Percentiles rank a stretch among this genome's conserved stretches.
These are phyloP conservation scores for Nibea albiflora DNA, from an alignment of 2,113 vertebrate species.

Conservation along the genomic window DNA sequence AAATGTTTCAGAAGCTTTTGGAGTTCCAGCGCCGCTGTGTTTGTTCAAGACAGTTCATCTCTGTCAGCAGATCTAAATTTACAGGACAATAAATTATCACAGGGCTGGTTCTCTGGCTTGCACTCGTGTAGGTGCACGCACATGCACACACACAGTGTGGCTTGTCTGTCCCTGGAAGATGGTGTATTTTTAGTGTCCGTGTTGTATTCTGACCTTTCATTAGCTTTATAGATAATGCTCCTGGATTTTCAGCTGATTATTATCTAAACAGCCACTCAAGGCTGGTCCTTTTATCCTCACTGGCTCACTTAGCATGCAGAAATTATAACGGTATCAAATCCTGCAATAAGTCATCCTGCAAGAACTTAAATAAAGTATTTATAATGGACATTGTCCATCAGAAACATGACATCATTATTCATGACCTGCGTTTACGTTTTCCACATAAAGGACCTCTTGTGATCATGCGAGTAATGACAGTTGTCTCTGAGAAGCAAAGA, in stretches of 20 bases:
- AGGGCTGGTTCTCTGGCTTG: conserved; percentile 60
- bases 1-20: conserved; percentile 56
- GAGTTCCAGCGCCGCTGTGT: conserved; percentile 63
- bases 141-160: conserved; percentile 34
- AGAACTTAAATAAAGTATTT: background rate
- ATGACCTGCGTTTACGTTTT: background rate
- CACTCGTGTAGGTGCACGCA: conserved; percentile 14
- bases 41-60: conserved; percentile 67
- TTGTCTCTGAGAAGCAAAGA: too few relatives aligned
- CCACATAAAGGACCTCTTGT: background rate
- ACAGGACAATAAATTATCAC: conserved; percentile 80
- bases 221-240: conserved; percentile 66
- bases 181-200: conserved; percentile 77
- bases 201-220: conserved; percentile 76
- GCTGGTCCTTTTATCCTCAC: conserved; percentile 4
- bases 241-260: conserved; percentile 69
- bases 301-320: background rate
- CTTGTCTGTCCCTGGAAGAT: conserved; percentile 49
- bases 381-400: background rate
- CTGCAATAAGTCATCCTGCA: background rate
- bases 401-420: background rate
- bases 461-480: background rate
- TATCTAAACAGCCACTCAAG: conserved; percentile 39
- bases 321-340: background rate
- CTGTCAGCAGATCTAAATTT: conserved; percentile 81